phyloP scores from a whole-genome alignment of 2,888 invertebrate genomes.

The Melikaiella ostensackeni region DNA sequence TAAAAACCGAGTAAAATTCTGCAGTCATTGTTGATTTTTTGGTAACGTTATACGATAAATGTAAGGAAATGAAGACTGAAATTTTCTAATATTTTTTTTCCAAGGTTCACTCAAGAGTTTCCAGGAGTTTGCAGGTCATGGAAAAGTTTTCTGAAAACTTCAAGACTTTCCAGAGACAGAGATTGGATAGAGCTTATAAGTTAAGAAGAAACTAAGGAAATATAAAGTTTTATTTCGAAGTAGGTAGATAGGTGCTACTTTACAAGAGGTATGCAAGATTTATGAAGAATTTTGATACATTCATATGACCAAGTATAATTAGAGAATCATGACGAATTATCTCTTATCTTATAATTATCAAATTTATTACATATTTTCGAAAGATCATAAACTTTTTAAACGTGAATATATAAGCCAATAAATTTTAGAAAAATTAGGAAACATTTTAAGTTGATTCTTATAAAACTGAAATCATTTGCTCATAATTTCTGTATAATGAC shows the following conservation, averaged over 20 bases:
- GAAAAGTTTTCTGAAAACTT: slow-evolving; percentile 7
- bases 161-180: slow-evolving; percentile 14
- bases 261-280: background rate
- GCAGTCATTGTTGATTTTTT: background rate
- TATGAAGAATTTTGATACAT: background rate
- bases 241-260: background rate
- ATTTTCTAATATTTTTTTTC: slow-evolving; percentile 8
- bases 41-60: background rate
- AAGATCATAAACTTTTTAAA: background rate
- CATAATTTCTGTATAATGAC: background rate
- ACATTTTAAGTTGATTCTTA: background rate
- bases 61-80: background rate
- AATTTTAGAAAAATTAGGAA: background rate
- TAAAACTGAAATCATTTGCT: background rate
- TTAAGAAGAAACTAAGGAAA: background rate
- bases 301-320: background rate
- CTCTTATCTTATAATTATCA: background rate
- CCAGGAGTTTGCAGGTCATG: background rate
- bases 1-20: too few relatives aligned
- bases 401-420: background rate
- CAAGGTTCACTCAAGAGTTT: slow-evolving; percentile 15
- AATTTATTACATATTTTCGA: too few relatives aligned
- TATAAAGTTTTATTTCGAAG: slow-evolving; percentile 10
- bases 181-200: slow-evolving; percentile 33
- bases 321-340: background rate